Evolutionary conservation across 2,888 invertebrate species (phyloP).

Genomic region (Oscheius myriophilus): DNA sequence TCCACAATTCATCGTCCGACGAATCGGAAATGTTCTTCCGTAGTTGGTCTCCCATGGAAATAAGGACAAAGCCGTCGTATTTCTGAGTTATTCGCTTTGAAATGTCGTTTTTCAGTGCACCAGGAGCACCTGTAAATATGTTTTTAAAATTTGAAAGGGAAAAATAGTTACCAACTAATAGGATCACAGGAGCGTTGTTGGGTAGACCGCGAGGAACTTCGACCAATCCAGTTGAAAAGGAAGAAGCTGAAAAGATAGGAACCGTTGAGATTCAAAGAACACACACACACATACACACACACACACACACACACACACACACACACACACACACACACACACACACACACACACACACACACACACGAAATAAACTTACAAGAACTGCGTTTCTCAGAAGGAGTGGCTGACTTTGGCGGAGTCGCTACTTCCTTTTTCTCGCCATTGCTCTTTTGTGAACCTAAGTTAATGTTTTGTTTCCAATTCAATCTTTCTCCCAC

Average conservation of each 20-base stretch:
- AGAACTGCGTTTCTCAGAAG: no score
- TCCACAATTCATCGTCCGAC: conserved; percentile 65
- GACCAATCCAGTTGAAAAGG: background rate
- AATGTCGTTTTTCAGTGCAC: conserved; percentile 64
- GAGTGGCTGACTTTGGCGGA: no score
- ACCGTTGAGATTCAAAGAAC: no score
- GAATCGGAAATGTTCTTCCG: conserved; percentile 64
- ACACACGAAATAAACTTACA: no score
- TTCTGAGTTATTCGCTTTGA: conserved; percentile 65
- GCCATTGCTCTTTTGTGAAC: no score
- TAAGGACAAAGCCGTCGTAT: conserved; percentile 68
- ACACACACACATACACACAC: no score
- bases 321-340: no score
- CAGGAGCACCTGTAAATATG: conserved; percentile 64
- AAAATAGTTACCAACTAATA: conserved; percentile 60
- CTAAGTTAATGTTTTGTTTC: no score
- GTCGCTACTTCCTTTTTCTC: no score
- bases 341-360: no score
- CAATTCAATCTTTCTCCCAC: background rate
- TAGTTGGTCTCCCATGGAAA: conserved; percentile 71
- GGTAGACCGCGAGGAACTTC: conserved; percentile 48
- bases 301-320: no score
- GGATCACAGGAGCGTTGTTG: conserved; percentile 65
- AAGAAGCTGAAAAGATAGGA: no score
- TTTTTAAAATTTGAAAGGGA: background rate